Conservation (phyloP, 2,888 invertebrate genomes). For the Empis livida region DNA sequence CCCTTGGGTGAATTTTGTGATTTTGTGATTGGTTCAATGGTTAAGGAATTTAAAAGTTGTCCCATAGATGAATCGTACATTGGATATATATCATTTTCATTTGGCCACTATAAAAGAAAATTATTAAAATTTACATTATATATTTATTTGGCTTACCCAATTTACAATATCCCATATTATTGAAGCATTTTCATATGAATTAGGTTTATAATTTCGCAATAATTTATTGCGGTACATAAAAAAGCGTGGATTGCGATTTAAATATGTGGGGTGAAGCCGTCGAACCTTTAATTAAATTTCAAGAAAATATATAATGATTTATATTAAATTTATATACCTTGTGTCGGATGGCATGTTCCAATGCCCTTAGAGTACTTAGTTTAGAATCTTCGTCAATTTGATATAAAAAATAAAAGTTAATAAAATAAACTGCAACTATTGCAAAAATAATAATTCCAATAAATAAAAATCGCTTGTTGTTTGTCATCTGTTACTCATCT, state of each 20-base stretch:
- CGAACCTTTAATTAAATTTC: constrained; percentile 16
- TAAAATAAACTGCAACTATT: constrained; percentile 13
- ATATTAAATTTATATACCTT: constrained; percentile 12
- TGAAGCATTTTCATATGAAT: constrained; percentile 39
- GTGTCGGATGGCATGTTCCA: constrained; percentile 30
- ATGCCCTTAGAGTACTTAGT: constrained; percentile 35
- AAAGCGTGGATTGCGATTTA: constrained; percentile 34
- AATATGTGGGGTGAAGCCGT: constrained; percentile 31
- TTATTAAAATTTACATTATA: too few species aligned
- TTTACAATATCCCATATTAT: constrained; percentile 38
- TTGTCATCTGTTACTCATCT: constrained; percentile 14
- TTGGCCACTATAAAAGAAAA: constrained; percentile 33
- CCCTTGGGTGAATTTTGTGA: constrained; percentile 74
- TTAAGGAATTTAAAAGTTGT: constrained; percentile 50
- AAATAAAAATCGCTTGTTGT: constrained; percentile 13
- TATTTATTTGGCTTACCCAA: too few species aligned
- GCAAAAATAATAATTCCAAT: constrained; percentile 12
- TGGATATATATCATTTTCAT: constrained; percentile 34
- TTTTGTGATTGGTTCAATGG: constrained; percentile 49
- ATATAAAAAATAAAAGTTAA: constrained; percentile 35
- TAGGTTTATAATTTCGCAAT: constrained; percentile 29
- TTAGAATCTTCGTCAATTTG: constrained; percentile 32
- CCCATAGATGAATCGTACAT: constrained; percentile 40
- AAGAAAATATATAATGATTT: too few species aligned
- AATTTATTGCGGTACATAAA: constrained; percentile 34